Conservation (phyloP, 1,140 invertebrate genomes). For the Chrysomallon squamiferum region DNA sequence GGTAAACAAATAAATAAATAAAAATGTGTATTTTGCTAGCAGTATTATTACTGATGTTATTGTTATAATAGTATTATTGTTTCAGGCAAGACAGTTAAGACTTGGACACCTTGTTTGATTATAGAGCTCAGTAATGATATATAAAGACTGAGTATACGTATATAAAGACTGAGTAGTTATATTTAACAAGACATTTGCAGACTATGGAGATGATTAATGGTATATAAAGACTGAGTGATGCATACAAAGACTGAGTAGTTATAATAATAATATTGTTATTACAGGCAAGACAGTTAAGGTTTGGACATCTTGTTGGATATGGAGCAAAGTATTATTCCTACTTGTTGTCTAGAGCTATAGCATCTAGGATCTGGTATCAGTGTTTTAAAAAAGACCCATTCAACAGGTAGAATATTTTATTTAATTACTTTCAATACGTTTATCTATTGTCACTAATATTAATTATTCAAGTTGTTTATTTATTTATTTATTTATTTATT, state of each 20-base stretch:
- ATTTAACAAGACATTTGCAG: neutral
- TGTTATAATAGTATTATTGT: slow-evolving; percentile 25
- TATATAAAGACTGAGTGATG: neutral
- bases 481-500: neutral
- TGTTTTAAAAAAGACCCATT: slow-evolving; percentile 88
- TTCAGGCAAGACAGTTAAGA: slow-evolving; percentile 88
- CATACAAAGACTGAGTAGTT: neutral
- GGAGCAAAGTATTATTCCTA: slow-evolving; percentile 99
- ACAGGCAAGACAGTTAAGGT: slow-evolving; percentile 91
- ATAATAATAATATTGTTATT: slow-evolving; percentile 36
- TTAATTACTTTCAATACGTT: neutral
- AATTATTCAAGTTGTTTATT: neutral
- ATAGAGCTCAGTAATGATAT: slow-evolving; percentile 89
- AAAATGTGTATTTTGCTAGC: no score
- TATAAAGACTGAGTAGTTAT: neutral
- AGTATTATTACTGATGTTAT: no score
- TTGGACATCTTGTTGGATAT: slow-evolving; percentile 96
- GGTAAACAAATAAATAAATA: slow-evolving; percentile 65
- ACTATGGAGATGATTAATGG: neutral
- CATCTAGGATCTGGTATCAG: slow-evolving; percentile 91
- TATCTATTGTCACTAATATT: neutral
- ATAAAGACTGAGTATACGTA: neutral
- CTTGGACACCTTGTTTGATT: slow-evolving; percentile 96
- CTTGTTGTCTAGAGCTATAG: slow-evolving; percentile 90
- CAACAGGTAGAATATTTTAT: slow-evolving; percentile 57